These are phyloP conservation scores for Porites australiensis DNA, from an alignment of 64 coral and sea anemone species.

Conservation along the genomic window DNA sequence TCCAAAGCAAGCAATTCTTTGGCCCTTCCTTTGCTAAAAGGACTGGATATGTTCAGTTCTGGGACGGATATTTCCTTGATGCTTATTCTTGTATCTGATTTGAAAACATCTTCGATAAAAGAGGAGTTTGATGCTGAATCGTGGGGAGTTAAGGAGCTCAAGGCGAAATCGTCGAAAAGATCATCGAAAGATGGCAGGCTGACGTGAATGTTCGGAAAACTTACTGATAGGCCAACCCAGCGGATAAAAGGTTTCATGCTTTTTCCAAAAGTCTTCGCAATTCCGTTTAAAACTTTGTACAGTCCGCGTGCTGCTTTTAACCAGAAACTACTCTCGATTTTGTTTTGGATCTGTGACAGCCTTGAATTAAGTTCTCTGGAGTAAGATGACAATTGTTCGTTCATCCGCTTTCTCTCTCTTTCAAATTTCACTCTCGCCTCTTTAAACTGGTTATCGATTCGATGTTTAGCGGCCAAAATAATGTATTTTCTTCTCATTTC, in stretches of 20 bases:
- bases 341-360: conserved; percentile 48
- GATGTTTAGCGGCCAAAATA: conserved; percentile 46
- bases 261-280: conserved; percentile 50
- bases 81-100: neutral
- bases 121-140: neutral
- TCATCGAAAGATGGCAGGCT: conserved; percentile 55
- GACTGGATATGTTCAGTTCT: conserved; percentile 60
- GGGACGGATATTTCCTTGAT: conserved; percentile 52
- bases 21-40: conserved; percentile 21
- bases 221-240: conserved; percentile 80
- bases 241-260: conserved; percentile 73
- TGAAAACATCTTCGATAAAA: neutral
- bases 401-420: conserved; percentile 39
- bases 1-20: conserved; percentile 79
- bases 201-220: conserved; percentile 54
- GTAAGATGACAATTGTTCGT: conserved; percentile 22
- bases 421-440: conserved; percentile 43
- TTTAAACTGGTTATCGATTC: conserved; percentile 53
- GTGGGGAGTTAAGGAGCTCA: neutral
- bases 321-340: conserved; percentile 75
- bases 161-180: conserved; percentile 61
- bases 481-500: conserved; percentile 73
- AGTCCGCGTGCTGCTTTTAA: conserved; percentile 67
- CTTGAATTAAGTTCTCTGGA: conserved; percentile 75
- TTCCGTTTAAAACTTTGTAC: conserved; percentile 28